Conservation (phyloP, 92 coral and sea anemone species). For the Phenganax subtilis region DNA sequence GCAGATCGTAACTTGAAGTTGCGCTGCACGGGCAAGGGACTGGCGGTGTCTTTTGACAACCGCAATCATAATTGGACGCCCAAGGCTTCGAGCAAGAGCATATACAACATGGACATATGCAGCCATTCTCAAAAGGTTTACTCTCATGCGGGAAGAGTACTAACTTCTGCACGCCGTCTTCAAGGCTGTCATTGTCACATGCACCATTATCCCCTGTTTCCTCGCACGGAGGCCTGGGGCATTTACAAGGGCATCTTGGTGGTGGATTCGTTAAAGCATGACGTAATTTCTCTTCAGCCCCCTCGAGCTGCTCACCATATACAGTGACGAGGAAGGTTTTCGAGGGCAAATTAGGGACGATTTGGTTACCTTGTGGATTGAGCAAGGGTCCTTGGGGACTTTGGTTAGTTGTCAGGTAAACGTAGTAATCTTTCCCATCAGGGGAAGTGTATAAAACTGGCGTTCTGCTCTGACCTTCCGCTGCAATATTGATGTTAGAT, state of each 20-base stretch:
- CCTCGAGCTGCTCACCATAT: constrained; percentile 30
- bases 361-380: background rate
- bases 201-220: background rate
- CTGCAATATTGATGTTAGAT: constrained; percentile 4
- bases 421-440: constrained; percentile 18
- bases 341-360: constrained; percentile 13
- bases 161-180: background rate
- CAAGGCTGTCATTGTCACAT: background rate
- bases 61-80: constrained; percentile 26
- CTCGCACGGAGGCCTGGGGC: background rate
- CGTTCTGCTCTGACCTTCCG: background rate
- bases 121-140: background rate
- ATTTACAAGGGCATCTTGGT: constrained; percentile 1
- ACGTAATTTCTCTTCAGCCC: constrained; percentile 29
- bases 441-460: constrained; percentile 27
- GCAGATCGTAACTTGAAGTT: background rate
- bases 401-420: constrained; percentile 5
- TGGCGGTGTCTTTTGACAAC: constrained; percentile 32
- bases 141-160: constrained; percentile 22
- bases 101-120: constrained; percentile 35
- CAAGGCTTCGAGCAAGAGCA: constrained; percentile 29
- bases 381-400: background rate
- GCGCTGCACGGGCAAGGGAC: constrained; percentile 33
- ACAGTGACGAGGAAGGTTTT: constrained; percentile 36
- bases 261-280: constrained; percentile 18